Base-by-base conservation (phyloP, 1,140 invertebrate species). In the Bradysia coprophila region DNA sequence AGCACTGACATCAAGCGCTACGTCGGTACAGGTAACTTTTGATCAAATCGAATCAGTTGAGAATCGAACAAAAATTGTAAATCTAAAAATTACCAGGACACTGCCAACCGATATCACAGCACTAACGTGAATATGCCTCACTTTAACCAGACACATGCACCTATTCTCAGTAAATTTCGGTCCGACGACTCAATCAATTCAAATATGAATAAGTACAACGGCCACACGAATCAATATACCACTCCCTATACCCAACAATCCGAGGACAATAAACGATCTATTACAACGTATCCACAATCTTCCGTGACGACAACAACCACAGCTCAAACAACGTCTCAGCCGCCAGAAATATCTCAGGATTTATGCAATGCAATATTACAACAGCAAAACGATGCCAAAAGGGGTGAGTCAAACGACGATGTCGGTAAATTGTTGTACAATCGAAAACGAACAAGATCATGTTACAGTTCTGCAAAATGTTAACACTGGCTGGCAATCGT, bases 401-500 rank as follows among this genome's bases (percentile, higher is more conserved):
- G 45, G 44, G 46, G 48, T 46, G 43, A 24, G 19, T 23, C 21
- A 43, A 21, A 11, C 21, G 18, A 13, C 11, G 9, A 42, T 31
- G 18, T 3, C 22, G 33, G 42, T 22, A 2, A 1, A 1, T 36
- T 33, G 46, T 23, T 40, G 6, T 6, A n/a, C n/a, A 36, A 15
- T 42, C n/a, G 20, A 19, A 4, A 23, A 10, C 22, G 13, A 15
- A n/a, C n/a, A n/a, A n/a, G n/a, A n/a, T n/a, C n/a, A n/a, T n/a
- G n/a, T 42, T 43, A 28, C 39, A 60, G 57, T 60, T 42, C 52
- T 60, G 42, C 57, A 60, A 45, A 60, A 60, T 54, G 38, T 39
- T 21, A 39, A 39, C 23, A 55, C 57, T 48, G 58, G 57, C 13
- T 84, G 81, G 80, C 81, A 84, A 56, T 78, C 78, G n/a, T 59